Conservation (phyloP, 2,113 vertebrate species). For the Ammodramus savannarum region DNA sequence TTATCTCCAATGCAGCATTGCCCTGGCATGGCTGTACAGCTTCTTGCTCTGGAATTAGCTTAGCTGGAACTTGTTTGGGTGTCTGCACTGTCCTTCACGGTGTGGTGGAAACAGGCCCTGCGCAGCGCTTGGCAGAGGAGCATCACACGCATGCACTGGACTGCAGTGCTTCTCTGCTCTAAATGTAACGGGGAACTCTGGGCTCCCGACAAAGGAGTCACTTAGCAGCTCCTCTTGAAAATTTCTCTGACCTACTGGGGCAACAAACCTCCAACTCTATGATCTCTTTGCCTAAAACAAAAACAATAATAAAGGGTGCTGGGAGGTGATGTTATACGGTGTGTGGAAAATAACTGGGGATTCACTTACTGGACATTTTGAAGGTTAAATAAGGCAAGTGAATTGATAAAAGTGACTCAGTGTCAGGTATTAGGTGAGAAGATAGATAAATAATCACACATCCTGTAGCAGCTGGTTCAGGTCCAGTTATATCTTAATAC, state of each 20-base stretch:
- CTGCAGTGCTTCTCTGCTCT: not conserved
- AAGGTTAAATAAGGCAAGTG: not conserved
- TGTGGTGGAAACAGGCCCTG: not conserved
- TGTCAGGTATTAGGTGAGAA: not conserved
- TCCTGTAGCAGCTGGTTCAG: not conserved
- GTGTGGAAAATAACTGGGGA: not conserved
- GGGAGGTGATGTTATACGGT: not conserved
- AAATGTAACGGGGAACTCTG: not conserved
- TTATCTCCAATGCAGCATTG: slow-evolving; percentile 20
- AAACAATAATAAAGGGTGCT: not conserved
- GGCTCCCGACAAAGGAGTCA: not conserved
- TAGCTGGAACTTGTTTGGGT: not conserved
- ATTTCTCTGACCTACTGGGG: not conserved
- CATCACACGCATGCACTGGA: fast-evolving
- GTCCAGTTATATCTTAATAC: not conserved
- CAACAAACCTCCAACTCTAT: not conserved
- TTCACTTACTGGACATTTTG: not conserved
- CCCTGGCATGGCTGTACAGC: not conserved
- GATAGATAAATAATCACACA: not conserved
- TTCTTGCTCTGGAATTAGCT: not conserved
- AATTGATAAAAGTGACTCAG: not conserved
- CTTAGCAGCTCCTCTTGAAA: not conserved
- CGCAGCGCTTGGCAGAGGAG: not conserved
- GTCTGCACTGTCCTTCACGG: slow-evolving; percentile 44
- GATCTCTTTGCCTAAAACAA: not conserved